Evolutionary conservation across 2,888 invertebrate genomes (phyloP).

Genomic region (Limenitis camilla): DNA sequence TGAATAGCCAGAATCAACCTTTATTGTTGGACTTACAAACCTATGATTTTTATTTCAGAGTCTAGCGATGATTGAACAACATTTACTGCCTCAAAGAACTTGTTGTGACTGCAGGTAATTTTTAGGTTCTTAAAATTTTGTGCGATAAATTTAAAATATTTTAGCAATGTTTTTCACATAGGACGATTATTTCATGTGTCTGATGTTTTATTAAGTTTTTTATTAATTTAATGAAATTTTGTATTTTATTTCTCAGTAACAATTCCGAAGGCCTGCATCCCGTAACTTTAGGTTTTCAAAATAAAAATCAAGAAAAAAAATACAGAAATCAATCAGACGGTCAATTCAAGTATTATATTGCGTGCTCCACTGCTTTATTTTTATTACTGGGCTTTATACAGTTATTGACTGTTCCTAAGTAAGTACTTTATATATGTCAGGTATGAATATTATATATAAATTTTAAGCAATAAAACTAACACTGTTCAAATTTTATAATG

Average conservation of each 20-base stretch:
- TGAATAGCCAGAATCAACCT: background rate
- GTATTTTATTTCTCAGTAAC: conserved; percentile 33
- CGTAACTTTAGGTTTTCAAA: conserved; percentile 87
- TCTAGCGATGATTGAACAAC: conserved; percentile 96
- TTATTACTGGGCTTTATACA: conserved; percentile 85
- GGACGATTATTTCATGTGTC: too few species aligned
- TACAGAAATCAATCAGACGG: conserved; percentile 87
- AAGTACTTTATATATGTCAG: conserved; percentile 47
- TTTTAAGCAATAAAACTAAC: too few species aligned
- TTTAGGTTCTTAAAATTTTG: background rate
- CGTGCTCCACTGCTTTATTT: conserved; percentile 86
- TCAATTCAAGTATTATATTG: conserved; percentile 89
- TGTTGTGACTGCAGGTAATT: conserved; percentile 86
- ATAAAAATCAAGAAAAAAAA: conserved; percentile 81
- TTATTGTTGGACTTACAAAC: background rate
- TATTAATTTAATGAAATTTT: too few species aligned
- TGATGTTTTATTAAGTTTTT: too few species aligned
- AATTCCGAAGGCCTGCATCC: conserved; percentile 84
- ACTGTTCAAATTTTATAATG: too few species aligned
- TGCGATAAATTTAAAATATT: too few species aligned
- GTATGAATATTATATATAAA: too few species aligned
- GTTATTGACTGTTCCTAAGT: conserved; percentile 85
- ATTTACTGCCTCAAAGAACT: conserved; percentile 86
- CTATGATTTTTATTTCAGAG: conserved; percentile 80
- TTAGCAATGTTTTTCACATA: too few species aligned